These are phyloP conservation scores for Motacilla tschutschensis DNA, from an alignment of 2,113 vertebrate genomes.

Conservation along the genomic window DNA sequence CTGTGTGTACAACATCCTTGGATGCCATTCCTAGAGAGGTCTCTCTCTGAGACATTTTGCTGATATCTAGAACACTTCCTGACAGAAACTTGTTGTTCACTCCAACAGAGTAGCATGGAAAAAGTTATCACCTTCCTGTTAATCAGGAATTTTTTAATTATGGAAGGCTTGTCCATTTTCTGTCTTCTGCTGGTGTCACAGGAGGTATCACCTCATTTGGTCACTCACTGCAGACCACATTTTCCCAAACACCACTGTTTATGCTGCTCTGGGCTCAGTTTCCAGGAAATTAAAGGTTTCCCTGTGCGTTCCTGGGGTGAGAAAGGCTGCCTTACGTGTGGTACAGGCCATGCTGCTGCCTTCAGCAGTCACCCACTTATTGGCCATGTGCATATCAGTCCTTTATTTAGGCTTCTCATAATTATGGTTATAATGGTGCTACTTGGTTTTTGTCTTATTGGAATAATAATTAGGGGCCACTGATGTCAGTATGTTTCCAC, in stretches of 20 bases:
- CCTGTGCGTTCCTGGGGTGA: not conserved
- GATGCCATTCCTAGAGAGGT: not conserved
- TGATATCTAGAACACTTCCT: not conserved
- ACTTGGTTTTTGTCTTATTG: not conserved
- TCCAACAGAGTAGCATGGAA: not conserved
- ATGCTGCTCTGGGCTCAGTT: not conserved
- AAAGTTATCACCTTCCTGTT: not conserved
- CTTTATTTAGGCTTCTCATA: not conserved
- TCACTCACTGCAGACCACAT: not conserved
- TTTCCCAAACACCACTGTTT: not conserved
- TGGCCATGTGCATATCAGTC: not conserved
- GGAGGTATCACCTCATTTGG: not conserved
- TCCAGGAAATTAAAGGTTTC: not conserved
- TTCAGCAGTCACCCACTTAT: not conserved
- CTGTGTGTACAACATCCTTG: not conserved
- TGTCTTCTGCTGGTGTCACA: not conserved
- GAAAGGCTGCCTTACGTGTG: accelerated
- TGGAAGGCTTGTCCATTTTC: not conserved
- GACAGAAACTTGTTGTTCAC: not conserved
- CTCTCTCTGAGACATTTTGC: not conserved
- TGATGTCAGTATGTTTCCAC: not conserved
- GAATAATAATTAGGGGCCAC: not conserved
- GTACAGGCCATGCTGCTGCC: not conserved
- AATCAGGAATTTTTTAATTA: not conserved
- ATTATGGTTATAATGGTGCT: not conserved